Evolutionary conservation across 2,888 invertebrate genomes (phyloP).

Genomic region (Andrena bucephala): DNA sequence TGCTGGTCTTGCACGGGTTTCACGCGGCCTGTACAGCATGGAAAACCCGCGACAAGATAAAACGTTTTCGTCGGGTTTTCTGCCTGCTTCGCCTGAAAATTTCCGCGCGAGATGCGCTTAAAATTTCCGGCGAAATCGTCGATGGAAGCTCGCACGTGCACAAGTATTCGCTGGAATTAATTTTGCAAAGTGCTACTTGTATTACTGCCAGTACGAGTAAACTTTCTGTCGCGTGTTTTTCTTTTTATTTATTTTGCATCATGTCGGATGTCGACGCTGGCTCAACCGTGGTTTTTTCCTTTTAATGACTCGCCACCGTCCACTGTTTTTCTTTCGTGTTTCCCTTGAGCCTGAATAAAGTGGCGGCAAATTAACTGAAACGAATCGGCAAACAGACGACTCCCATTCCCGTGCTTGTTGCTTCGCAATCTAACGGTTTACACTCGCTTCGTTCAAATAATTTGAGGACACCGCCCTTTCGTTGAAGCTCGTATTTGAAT

Average conservation of each 20-base stretch:
- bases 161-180: constrained; percentile 33
- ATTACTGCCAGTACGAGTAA: neutral
- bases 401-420: constrained; percentile 38
- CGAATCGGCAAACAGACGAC: constrained; percentile 25
- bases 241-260: constrained; percentile 18
- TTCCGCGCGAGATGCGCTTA: constrained; percentile 23
- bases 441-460: constrained; percentile 19
- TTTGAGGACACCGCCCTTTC: neutral
- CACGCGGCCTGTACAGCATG: constrained; percentile 18
- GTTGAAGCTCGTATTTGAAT: constrained; percentile 33
- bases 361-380: constrained; percentile 36
- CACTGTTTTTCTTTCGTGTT: neutral
- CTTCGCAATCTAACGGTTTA: constrained; percentile 25
- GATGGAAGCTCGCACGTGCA: constrained; percentile 16
- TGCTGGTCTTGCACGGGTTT: constrained; percentile 15
- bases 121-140: constrained; percentile 33
- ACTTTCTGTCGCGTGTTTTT: neutral
- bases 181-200: constrained; percentile 26
- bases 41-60: constrained; percentile 43
- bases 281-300: neutral
- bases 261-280: neutral
- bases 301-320: neutral
- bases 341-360: constrained; percentile 10
- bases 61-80: constrained; percentile 29
- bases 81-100: constrained; percentile 6